A percentile compares a stretch with the other conserved stretches of the same genome.
Conservation (phyloP, 2,113 vertebrate species). For the Lontra canadensis region DNA sequence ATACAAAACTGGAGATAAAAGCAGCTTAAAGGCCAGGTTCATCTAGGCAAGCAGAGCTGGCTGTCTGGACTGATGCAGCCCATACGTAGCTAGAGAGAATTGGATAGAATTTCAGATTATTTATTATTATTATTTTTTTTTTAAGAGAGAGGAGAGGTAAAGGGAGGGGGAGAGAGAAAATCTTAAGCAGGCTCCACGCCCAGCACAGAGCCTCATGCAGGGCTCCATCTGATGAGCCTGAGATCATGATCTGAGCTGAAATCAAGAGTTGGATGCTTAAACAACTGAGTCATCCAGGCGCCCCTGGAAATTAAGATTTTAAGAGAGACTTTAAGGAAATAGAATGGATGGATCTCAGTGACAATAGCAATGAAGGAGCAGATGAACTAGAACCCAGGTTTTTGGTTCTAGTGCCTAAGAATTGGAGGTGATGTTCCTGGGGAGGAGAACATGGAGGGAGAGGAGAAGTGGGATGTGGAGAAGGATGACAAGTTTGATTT, state of each 20-base stretch:
- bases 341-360: not conserved
- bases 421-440: not conserved
- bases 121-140: not conserved
- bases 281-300: not conserved
- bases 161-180: not conserved
- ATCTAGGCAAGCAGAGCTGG: not conserved
- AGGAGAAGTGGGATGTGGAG: not conserved
- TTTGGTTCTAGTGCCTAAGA: not conserved
- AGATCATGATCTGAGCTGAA: not conserved
- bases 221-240: not conserved
- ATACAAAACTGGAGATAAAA: not conserved
- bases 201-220: not conserved
- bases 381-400: not conserved
- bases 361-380: not conserved
- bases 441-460: not conserved
- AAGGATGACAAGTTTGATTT: not conserved
- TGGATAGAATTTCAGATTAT: not conserved
- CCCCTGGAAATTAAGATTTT: not conserved
- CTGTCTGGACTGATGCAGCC: not conserved
- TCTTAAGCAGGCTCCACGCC: not conserved
- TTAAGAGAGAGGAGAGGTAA: not conserved
- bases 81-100: not conserved
- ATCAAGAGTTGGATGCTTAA: not conserved
- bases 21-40: not conserved
- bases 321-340: not conserved